Percentiles rank a stretch among this genome's conserved stretches.
These are phyloP conservation scores for Coreius guichenoti DNA, from an alignment of 2,797 vertebrate genomes.

Conservation along the genomic window DNA sequence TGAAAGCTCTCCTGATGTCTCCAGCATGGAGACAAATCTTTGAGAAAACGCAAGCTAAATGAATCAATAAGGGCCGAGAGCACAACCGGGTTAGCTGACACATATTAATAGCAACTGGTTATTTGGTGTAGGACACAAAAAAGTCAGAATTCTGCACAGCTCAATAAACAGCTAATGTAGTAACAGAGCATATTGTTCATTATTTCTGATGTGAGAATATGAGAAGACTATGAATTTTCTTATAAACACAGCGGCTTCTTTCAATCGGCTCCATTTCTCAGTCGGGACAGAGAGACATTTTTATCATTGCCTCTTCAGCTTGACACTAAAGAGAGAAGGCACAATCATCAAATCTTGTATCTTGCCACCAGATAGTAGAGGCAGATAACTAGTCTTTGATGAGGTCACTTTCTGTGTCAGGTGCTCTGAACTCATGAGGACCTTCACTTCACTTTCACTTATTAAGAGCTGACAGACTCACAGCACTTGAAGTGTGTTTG, in stretches of 20 bases:
- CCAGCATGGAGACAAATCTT: constrained; percentile 34
- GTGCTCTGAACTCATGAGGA: constrained; percentile 60
- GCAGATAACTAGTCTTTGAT: constrained; percentile 56
- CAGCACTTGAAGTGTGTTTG: constrained; percentile 71
- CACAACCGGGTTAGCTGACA: constrained; percentile 33
- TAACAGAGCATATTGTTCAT: constrained; percentile 11
- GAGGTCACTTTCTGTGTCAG: constrained; percentile 58
- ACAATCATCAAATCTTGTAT: constrained; percentile 57
- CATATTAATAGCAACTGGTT: constrained; percentile 42
- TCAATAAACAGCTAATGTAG: constrained; percentile 21
- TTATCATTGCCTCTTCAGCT: constrained; percentile 51
- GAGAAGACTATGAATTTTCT: constrained; percentile 24
- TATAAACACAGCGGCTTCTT: not conserved
- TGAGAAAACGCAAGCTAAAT: constrained; percentile 40
- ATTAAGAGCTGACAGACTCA: constrained; percentile 67
- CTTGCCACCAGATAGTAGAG: constrained; percentile 53
- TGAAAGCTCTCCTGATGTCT: constrained; percentile 42
- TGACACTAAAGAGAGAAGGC: constrained; percentile 43
- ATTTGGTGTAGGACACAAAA: constrained; percentile 37
- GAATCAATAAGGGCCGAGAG: constrained; percentile 47
- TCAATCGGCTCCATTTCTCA: constrained; percentile 42
- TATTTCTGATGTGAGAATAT: constrained; percentile 36
- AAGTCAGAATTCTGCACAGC: constrained; percentile 17
- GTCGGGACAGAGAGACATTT: constrained; percentile 49
- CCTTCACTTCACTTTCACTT: constrained; percentile 56